These are phyloP conservation scores for Zosterops japonicus DNA, from an alignment of 2,113 vertebrate species.

Conservation along the genomic window DNA sequence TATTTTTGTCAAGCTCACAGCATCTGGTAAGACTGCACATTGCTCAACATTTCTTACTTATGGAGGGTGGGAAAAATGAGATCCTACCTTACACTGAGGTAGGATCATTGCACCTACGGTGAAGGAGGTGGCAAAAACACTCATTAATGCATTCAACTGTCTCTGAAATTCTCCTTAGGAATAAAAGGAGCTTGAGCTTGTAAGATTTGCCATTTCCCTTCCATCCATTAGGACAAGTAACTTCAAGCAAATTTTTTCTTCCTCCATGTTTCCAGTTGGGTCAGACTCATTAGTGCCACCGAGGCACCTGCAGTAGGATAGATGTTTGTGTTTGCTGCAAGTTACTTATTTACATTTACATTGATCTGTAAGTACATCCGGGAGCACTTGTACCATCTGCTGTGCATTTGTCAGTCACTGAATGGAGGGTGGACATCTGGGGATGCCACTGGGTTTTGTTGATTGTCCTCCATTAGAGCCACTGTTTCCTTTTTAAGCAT, in stretches of 20 bases:
- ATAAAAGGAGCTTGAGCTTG: neutral
- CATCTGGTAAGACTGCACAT: neutral
- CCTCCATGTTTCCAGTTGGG: neutral
- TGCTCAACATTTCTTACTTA: fast-evolving
- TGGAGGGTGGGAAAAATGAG: neutral
- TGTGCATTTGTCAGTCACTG: neutral
- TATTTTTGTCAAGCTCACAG: neutral
- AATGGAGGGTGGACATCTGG: slow-evolving; percentile 23
- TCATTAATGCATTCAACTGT: neutral
- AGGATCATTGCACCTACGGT: neutral
- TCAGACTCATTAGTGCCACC: neutral
- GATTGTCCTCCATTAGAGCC: neutral
- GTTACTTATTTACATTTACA: slow-evolving; percentile 24
- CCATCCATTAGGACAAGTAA: neutral
- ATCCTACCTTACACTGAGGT: neutral
- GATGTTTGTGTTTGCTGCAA: neutral
- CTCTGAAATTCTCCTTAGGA: neutral
- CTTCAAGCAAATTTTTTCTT: neutral
- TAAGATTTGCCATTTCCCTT: neutral
- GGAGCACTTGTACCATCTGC: slow-evolving; percentile 52
- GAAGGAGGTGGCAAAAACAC: neutral
- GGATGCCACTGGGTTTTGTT: slow-evolving; percentile 12
- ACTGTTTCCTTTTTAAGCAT: neutral
- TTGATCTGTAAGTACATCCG: slow-evolving; percentile 45
- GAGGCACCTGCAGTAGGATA: neutral